These are phyloP conservation scores for Myotis davidii DNA, from an alignment of 2,113 vertebrate species.

Conservation along the genomic window DNA sequence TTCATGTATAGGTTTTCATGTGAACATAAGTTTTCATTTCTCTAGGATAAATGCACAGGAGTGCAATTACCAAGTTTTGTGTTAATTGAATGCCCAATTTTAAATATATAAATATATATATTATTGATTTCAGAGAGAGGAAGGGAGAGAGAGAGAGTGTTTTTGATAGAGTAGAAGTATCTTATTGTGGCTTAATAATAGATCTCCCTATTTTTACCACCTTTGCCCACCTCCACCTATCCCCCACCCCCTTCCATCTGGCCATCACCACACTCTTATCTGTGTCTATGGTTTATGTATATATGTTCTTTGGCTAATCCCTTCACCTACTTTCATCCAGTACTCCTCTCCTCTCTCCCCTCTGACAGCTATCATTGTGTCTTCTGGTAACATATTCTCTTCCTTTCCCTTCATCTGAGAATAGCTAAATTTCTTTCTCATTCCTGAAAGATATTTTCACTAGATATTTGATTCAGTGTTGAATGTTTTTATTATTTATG, in stretches of 20 bases:
- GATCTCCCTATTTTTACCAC: no score
- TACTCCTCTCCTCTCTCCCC: no score
- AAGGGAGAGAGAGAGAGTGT: background rate
- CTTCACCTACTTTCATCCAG: no score
- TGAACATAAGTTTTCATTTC: background rate
- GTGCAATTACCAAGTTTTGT: background rate
- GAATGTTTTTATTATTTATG: background rate
- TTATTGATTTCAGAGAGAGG: no score
- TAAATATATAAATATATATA: no score
- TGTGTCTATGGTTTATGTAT: no score
- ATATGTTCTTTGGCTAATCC: no score
- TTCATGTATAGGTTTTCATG: background rate
- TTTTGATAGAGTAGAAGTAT: background rate
- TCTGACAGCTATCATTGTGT: background rate
- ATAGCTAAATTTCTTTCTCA: background rate
- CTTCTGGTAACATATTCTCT: background rate
- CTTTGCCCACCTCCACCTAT: no score
- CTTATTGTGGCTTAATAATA: background rate
- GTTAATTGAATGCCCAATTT: background rate
- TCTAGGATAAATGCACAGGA: background rate
- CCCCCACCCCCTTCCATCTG: no score
- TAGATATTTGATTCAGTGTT: background rate
- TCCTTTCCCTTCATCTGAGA: background rate
- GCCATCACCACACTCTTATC: no score
- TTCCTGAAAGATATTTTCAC: background rate